phyloP scores from a whole-genome alignment of 1,140 invertebrate species.

The Microplitis mediator region DNA sequence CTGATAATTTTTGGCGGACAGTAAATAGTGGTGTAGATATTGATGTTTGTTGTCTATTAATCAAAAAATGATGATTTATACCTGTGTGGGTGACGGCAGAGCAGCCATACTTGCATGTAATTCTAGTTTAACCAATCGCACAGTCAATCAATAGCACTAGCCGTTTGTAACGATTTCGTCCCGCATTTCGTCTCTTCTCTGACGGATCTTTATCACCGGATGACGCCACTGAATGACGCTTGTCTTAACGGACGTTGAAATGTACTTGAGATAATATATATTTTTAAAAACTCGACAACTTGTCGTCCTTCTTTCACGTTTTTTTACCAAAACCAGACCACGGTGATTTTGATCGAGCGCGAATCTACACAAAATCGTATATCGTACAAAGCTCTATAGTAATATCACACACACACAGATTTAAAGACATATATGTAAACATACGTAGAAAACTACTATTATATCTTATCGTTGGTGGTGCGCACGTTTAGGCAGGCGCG shows the following conservation, averaged over 20 bases:
- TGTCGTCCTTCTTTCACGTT: not conserved
- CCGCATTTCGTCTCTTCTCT: slow-evolving; percentile 43
- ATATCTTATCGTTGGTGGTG: too few species aligned
- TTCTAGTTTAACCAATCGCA: slow-evolving; percentile 57
- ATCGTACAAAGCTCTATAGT: not conserved
- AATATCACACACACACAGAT: not conserved
- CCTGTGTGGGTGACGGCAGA: slow-evolving; percentile 60
- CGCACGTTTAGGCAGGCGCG: too few species aligned
- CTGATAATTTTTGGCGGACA: not conserved
- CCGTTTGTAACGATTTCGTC: slow-evolving; percentile 54
- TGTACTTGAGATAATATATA: not conserved
- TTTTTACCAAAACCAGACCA: not conserved
- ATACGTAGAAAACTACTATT: not conserved
- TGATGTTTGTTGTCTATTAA: not conserved
- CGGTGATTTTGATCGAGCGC: not conserved
- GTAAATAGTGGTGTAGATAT: not conserved
- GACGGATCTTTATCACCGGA: slow-evolving; percentile 36
- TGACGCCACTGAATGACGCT: slow-evolving; percentile 23
- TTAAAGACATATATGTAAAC: not conserved
- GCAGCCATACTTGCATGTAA: slow-evolving; percentile 60
- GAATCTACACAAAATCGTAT: not conserved
- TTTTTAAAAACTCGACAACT: not conserved
- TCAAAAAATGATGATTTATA: slow-evolving; percentile 36
- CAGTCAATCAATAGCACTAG: slow-evolving; percentile 56
- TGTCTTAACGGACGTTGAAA: slow-evolving; percentile 1